Percentiles rank a stretch among this genome's conserved stretches.
Conservation (phyloP, 2,113 vertebrate species). For the Channa maculata region DNA sequence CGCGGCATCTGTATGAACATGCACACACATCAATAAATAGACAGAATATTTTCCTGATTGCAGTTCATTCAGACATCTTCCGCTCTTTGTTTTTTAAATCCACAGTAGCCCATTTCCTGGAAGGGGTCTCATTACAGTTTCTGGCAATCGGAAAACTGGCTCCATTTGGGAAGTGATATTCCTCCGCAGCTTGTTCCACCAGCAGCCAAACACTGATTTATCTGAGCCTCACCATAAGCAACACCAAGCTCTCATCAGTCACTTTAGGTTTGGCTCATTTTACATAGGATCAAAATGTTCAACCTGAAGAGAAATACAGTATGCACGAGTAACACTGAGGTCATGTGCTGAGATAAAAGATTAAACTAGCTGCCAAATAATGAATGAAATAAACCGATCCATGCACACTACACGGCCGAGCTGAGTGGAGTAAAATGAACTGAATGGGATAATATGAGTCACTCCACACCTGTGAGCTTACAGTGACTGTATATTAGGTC, state of each 20-base stretch:
- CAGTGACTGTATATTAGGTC: background rate
- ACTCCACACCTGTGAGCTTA: background rate
- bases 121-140: constrained; percentile 22
- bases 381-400: background rate
- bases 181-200: constrained; percentile 6
- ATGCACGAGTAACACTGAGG: background rate
- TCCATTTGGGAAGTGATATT: constrained; percentile 19
- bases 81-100: constrained; percentile 37
- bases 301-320: background rate
- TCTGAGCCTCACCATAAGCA: background rate
- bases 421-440: background rate
- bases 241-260: background rate
- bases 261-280: background rate
- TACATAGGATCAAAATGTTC: background rate
- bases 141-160: constrained; percentile 37
- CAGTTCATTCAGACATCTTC: constrained; percentile 6
- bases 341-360: background rate
- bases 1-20: constrained; percentile 4
- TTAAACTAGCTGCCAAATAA: background rate
- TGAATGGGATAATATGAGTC: background rate
- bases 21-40: background rate
- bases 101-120: constrained; percentile 10
- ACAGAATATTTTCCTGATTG: constrained; percentile 19
- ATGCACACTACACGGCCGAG: too few relatives aligned
- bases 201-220: constrained; percentile 30